A percentile compares a stretch with the other conserved stretches of the same genome.
Evolutionary conservation across 1,140 invertebrate genomes (phyloP).

Genomic region (Neotoxoptera formosana): DNA sequence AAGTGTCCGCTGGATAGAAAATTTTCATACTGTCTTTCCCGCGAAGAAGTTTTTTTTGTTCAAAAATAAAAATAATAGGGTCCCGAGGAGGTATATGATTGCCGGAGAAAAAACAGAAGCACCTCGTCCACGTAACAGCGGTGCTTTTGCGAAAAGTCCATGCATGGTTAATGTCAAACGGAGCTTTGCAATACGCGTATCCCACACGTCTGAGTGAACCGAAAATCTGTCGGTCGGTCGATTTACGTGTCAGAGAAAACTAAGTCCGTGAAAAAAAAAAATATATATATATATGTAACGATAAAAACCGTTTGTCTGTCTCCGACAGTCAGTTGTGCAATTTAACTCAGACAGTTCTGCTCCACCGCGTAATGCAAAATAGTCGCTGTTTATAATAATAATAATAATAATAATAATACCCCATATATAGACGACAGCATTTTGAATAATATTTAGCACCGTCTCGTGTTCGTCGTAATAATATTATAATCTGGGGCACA

Average conservation of each 20-base stretch:
- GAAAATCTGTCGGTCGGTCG: slow-evolving; percentile 10
- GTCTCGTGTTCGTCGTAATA: too few relatives aligned
- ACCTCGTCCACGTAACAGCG: not conserved
- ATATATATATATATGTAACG: too few relatives aligned
- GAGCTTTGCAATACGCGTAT: not conserved
- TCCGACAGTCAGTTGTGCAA: not conserved
- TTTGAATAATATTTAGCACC: not conserved
- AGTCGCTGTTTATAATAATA: not conserved
- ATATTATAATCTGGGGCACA: too few relatives aligned
- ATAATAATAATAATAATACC: too few relatives aligned
- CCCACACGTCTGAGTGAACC: not conserved
- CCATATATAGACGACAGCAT: not conserved
- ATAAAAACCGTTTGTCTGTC: slow-evolving; percentile 1
- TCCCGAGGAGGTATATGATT: not conserved
- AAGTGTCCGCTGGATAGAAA: not conserved
- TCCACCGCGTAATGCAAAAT: not conserved
- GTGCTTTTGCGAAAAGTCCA: not conserved
- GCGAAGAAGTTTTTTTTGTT: not conserved
- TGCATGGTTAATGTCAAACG: not conserved
- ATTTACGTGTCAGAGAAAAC: slow-evolving; percentile 44
- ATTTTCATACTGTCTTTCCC: not conserved
- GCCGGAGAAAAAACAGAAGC: not conserved
- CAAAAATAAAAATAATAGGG: slow-evolving; percentile 8
- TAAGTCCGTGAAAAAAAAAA: not conserved
- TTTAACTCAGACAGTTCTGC: not conserved